Base-by-base conservation (phyloP, 2,888 invertebrate species). In the Molorchus minor region DNA sequence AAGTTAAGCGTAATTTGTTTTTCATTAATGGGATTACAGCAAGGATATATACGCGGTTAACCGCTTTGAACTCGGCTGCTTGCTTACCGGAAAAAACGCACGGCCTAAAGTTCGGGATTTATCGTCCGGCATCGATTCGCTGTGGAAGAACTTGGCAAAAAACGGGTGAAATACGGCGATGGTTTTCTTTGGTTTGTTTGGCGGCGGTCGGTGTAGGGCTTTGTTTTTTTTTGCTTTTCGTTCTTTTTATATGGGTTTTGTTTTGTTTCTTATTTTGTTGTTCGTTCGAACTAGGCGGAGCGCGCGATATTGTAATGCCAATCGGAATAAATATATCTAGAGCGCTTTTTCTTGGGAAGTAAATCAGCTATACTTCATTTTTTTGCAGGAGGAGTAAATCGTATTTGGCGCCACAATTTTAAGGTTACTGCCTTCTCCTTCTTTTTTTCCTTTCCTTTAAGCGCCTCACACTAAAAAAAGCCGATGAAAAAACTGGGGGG, bases 1-100 rank as follows among this genome's bases (percentile, higher is more conserved):
- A 62, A 62, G 53, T 62, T 62, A 49, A 56, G 53, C 51, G 59
- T 54, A 59, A 62, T 62, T 62, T 57, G 62, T 62, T 59, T 59
- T 60, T 62, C 62, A 62, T 62, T 62, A 62, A 62, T 60, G 54
- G 62, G 44, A 54, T 49, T 38, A 49, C 25, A 38, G 25, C 13
- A 15, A 5, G 49, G 43, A 59, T 59, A 59, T 62, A 62, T 56
- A 57, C 44, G 46, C 49, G 52, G 58, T 55, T 56, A 61, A 58
- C 45, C 61, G 45, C 21, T 49, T 36, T 46, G 58, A 56, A 61
- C 29, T 57, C 45, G n/a, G n/a, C n/a, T 55, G 58, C 46, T 49
- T 53, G 57, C 61, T 54, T 54, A 51, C 55, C 51, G 57, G 58
- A 63, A 63, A 56, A 62, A 59, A 52, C 54, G 25, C 47, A 53